Base-by-base conservation (phyloP, 1,140 invertebrate genomes). In the Ylistrum balloti region DNA sequence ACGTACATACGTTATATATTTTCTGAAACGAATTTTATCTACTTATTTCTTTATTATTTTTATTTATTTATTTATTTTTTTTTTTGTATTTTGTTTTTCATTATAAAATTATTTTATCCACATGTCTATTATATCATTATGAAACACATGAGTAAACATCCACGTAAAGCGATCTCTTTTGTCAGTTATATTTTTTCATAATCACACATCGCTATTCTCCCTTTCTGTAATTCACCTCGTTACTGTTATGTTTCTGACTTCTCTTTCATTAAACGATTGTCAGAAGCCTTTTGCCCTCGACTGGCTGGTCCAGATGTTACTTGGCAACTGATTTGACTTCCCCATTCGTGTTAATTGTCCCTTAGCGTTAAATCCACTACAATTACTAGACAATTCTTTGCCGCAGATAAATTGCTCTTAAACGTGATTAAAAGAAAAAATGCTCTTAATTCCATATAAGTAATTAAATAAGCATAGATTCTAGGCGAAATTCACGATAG, bases 381-480 rank as follows among this genome's bases (percentile, higher is more conserved):
- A 90, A 90, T 90, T 88, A 90, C 86, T 33, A 33, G 85, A 56
- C 89, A 88, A 74, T 38, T 87, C 87, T 87, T 87, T 86, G 38
- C 45, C 38, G 33, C 38, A 90, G 85, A 90, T 90, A 56, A 90
- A 90, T 88, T 86, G 89, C 86, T 87, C 89, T 90, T 90, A 90
- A 90, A 90, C 89, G 86, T 90, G 89, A 90, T 90, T 90, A 90
- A 90, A 90, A 87, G 89, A 90, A 87, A 32, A 86, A 88, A 87
- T 87, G 28, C 86, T 88, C 86, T 90, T 90, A 90, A 90, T 90
- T 90, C 89, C 85, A 88, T 90, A 90, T 86, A 85, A 28, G 22
- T 48, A 90, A 90, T 90, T 90, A 85, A 90, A 90, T 90, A 90
- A 90, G 86, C 89, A 90, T 88, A 48, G 89, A 90, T 90, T 90